Evolutionary conservation across 2,888 invertebrate genomes (phyloP), one percentile per base, ranked within the genome.

Genomic region (Pheosia gnoma): DNA sequence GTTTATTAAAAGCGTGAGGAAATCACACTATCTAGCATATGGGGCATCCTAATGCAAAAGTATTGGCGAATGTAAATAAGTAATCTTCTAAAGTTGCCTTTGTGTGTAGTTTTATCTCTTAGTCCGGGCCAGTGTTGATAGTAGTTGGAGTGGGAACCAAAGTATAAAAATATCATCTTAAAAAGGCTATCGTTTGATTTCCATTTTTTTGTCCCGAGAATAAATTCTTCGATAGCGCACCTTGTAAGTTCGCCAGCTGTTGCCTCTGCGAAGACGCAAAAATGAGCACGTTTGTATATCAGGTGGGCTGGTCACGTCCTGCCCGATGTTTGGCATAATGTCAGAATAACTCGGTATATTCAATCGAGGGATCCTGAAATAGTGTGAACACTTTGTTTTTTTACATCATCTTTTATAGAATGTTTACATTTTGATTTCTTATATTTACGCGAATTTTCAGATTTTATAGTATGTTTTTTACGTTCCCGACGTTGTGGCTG

Each of bases 261-360:
- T 73, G 65, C 76, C 62, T 66, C 51, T 53, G 58, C 57, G 60
- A 67, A 59, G 57, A 61, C 56, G 63, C 43, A 65, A 61, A 69
- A 68, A 58, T 47, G 38, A 47, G 51, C 52, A 65, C 52, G 57
- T 58, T 49, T 65, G 57, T 60, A 61, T 68, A 61, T 65, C 66
- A 66, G 65, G 61, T 66, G 68, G 66, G 62, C 71, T 63, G 67
- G 74, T 75, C 74, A 75, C 76, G 74, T 75, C 59, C 61, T 53
- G 41, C 52, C 55, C 65, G 59, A 62, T 67, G 66, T 65, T 67
- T 67, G 63, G 65, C 56, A 72, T 68, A 67, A 66, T 62, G 61
- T 69, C 64, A 58, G 63, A 60, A 56, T 41, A 41, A 66, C 63
- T 63, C 53, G 58, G 57, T 59, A 45, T 67, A 62, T 68, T 65